Evolutionary conservation across 1,140 invertebrate genomes (phyloP).

Genomic region (Eueides isabella): DNA sequence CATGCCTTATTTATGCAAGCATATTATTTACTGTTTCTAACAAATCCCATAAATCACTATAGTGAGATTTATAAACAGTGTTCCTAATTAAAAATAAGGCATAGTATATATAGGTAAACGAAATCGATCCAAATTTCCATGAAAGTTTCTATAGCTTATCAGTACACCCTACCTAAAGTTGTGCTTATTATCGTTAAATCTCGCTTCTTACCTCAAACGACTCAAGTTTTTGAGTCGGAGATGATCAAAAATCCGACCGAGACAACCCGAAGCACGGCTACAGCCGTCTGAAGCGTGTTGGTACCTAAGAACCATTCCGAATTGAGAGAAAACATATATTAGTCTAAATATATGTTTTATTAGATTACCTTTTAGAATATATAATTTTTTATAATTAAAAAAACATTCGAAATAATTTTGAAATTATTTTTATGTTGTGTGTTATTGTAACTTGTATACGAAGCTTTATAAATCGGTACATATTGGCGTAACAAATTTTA

Average conservation of each 20-base stretch:
- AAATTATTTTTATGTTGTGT: too few species aligned
- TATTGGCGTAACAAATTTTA: conserved; percentile 11
- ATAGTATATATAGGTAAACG: conserved; percentile 14
- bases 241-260: conserved; percentile 73
- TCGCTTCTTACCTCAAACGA: conserved; percentile 75
- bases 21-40: conserved; percentile 15
- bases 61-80: conserved; percentile 7
- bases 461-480: neutral
- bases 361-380: conserved; percentile 14
- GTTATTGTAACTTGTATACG: neutral
- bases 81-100: neutral
- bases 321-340: conserved; percentile 38
- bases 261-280: conserved; percentile 70
- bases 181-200: conserved; percentile 43
- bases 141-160: conserved; percentile 36
- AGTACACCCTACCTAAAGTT: conserved; percentile 30
- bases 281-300: conserved; percentile 73
- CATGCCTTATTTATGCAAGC: conserved; percentile 19
- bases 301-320: conserved; percentile 75
- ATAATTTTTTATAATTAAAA: neutral
- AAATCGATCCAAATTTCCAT: conserved; percentile 36
- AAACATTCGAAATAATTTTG: neutral
- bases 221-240: conserved; percentile 77
- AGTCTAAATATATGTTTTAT: conserved; percentile 13
- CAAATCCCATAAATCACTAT: neutral